phyloP scores from a whole-genome alignment of 2,797 vertebrate genomes.

The Poeciliopsis paucimaculata region DNA sequence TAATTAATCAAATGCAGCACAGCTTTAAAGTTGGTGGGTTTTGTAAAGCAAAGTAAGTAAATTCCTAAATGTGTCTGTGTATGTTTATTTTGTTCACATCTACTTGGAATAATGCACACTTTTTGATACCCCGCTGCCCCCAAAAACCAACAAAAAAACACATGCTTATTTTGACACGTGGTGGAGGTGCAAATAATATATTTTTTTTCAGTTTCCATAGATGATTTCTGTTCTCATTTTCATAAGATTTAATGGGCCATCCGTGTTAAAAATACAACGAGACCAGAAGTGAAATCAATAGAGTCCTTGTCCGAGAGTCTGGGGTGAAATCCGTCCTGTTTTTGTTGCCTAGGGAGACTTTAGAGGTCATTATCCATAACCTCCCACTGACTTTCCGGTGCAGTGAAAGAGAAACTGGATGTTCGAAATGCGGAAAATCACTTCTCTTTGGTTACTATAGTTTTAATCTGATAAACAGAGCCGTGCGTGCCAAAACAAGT shows the following conservation, averaged over 20 bases:
- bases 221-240: constrained; percentile 31
- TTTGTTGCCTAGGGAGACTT: constrained; percentile 54
- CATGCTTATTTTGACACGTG: constrained; percentile 5
- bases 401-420: constrained; percentile 59
- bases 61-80: not conserved
- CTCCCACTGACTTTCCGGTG: constrained; percentile 53
- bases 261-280: constrained; percentile 40
- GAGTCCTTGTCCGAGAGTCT: constrained; percentile 32
- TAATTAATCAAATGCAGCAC: not conserved
- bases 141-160: not conserved
- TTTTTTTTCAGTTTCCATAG: constrained; percentile 17
- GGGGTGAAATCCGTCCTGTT: constrained; percentile 41
- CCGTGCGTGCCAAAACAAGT: constrained; percentile 65
- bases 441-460: constrained; percentile 62
- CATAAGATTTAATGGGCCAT: constrained; percentile 36
- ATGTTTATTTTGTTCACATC: not conserved
- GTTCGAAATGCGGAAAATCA: constrained; percentile 56
- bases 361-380: constrained; percentile 54
- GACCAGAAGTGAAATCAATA: constrained; percentile 46
- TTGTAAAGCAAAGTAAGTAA: not conserved
- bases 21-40: not conserved
- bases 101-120: not conserved
- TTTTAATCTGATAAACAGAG: constrained; percentile 72
- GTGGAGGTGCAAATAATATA: not conserved
- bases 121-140: too few relatives aligned